phyloP scores from a whole-genome alignment of 2,113 vertebrate species.

The Nycticorax nycticorax region DNA sequence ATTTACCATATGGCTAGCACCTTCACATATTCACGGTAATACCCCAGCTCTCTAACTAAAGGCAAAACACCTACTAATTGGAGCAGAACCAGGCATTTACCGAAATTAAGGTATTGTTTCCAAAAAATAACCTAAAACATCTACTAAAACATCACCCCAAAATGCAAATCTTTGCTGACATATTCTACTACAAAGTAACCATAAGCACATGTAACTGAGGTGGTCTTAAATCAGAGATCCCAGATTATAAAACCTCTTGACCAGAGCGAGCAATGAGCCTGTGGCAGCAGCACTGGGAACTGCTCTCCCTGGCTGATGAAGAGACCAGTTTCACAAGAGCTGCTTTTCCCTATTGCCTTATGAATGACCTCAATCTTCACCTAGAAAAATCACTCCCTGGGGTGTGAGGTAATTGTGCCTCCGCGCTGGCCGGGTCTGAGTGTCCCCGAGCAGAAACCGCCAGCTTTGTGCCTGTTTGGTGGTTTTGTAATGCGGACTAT shows the following conservation, averaged over 20 bases:
- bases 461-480: neutral
- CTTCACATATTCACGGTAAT: neutral
- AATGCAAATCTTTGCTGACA: neutral
- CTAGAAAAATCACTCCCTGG: neutral
- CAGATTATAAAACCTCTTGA: neutral
- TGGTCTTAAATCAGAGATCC: neutral
- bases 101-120: neutral
- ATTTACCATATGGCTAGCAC: neutral
- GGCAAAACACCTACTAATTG: neutral
- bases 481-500: neutral
- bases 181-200: neutral
- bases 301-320: neutral
- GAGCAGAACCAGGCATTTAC: neutral
- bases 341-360: slow-evolving; percentile 23
- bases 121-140: neutral
- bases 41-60: neutral
- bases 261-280: neutral
- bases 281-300: neutral
- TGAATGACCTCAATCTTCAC: slow-evolving; percentile 7
- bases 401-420: neutral
- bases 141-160: neutral
- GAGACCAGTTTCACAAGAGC: slow-evolving; percentile 2
- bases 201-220: neutral
- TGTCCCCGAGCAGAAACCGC: neutral
- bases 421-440: neutral